Conservation (phyloP, 2,113 vertebrate genomes). For the Camelus bactrianus region DNA sequence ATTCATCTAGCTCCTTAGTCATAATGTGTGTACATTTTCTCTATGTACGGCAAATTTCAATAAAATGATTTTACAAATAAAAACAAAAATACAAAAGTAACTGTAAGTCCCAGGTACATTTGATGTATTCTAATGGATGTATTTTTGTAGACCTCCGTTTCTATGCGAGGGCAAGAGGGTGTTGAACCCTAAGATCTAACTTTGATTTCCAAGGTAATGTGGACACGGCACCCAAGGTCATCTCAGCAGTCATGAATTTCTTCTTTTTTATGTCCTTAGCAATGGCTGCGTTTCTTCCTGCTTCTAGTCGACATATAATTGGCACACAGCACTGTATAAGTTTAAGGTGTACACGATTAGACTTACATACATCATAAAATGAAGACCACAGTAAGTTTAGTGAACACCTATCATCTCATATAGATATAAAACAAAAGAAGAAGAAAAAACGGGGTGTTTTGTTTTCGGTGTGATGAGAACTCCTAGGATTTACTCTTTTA, state of each 20-base stretch:
- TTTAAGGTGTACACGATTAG: background rate
- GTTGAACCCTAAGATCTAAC: background rate
- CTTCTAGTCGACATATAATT: background rate
- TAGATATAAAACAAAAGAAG: background rate
- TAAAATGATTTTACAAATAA: background rate
- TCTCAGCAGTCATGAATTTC: background rate
- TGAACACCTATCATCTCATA: background rate
- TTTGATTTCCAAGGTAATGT: background rate
- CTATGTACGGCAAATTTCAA: background rate
- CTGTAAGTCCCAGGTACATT: background rate
- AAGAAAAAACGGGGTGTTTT: background rate
- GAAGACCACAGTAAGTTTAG: background rate
- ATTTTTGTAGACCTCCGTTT: background rate
- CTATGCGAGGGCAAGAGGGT: background rate
- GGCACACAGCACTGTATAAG: background rate
- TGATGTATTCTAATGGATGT: background rate
- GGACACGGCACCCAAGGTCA: background rate
- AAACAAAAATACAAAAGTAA: background rate
- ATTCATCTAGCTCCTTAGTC: background rate
- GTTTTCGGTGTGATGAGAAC: background rate
- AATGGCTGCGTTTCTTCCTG: background rate
- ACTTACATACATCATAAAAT: background rate
- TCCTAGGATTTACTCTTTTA: background rate
- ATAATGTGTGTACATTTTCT: background rate
- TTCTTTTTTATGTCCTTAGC: background rate